These are phyloP conservation scores for Harpalus rufipes DNA, from an alignment of 2,888 invertebrate species.

Conservation along the genomic window DNA sequence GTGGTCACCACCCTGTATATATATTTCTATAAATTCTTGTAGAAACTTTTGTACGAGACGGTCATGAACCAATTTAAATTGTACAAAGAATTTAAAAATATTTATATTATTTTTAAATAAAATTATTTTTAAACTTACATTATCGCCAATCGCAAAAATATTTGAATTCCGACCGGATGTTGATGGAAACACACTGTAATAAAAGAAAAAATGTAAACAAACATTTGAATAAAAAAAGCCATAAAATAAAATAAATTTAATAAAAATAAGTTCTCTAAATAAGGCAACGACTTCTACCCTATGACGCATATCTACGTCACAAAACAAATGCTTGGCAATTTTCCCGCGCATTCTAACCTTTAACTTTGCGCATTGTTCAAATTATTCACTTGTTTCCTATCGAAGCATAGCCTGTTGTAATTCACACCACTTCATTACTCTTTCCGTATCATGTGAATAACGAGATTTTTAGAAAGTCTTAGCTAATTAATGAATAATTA, in stretches of 20 bases:
- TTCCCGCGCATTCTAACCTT: constrained; percentile 39
- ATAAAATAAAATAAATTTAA: neutral
- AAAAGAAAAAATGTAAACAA: too few relatives aligned
- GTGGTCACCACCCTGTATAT: too few relatives aligned
- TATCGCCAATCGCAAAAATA: neutral
- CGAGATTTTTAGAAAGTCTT: constrained; percentile 57
- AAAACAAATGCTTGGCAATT: constrained; percentile 47
- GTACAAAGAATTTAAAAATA: neutral
- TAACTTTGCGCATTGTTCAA: constrained; percentile 13
- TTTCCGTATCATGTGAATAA: constrained; percentile 13
- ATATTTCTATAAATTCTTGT: too few relatives aligned
- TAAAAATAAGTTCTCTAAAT: constrained; percentile 1
- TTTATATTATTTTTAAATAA: neutral
- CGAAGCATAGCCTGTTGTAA: constrained; percentile 1
- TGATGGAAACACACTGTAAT: too few relatives aligned
- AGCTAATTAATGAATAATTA: constrained; percentile 24
- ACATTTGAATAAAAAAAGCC: too few relatives aligned
- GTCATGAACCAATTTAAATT: too few relatives aligned
- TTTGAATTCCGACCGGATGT: neutral
- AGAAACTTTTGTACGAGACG: too few relatives aligned
- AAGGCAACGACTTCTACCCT: constrained; percentile 18
- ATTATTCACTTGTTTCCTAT: constrained; percentile 16
- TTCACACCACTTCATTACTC: constrained; percentile 1
- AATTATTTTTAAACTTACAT: neutral
- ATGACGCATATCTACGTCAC: constrained; percentile 11